Evolutionary conservation across 2,797 vertebrate species (phyloP), one percentile per base, ranked within the genome.

Genomic region (Enteromius paludinosus): DNA sequence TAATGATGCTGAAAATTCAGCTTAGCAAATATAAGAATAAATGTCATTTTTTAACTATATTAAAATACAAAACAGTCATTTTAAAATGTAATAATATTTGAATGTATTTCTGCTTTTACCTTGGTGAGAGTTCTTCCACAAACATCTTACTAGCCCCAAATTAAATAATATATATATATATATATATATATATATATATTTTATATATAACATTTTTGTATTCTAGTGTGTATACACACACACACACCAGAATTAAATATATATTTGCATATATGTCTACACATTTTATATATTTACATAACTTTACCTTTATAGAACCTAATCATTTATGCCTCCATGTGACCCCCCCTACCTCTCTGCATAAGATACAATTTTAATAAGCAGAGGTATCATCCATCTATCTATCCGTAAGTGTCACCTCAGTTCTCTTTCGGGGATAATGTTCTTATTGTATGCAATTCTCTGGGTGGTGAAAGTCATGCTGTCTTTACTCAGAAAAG

Each of bases 391-490:
- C 92, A 93, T 94, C 59, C 94, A 94, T 94, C 92, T 92, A 90
- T 59, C 35, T 59, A 45, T 47, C 23, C 43, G 23, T 90, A 90
- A 90, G 89, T 93, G 93, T 93, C 94, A 94, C 93, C 92, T 93
- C 91, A 91, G 90, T 94, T 93, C 94, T 93, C 94, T 93, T 92
- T 92, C 90, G 92, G 92, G 94, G 94, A 95, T 95, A 94, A 95
- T 95, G 94, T 94, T 95, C 94, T 95, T 95, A 94, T 93, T 94
- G 93, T 93, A 91, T 90, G 91, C 92, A 93, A 93, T 95, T 93
- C 94, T 92, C 90, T 78, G 88, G 87, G 92, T 92, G 93, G 92
- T 92, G 93, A 91, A 93, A 94, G 93, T 94, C 94, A 94, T 94
- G 93, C 94, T 92, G 93, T 92, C 94, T 95, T 94, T 94, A 93